Evolutionary conservation across 2,797 vertebrate species (phyloP).

Genomic region (Ceryle rudis): DNA sequence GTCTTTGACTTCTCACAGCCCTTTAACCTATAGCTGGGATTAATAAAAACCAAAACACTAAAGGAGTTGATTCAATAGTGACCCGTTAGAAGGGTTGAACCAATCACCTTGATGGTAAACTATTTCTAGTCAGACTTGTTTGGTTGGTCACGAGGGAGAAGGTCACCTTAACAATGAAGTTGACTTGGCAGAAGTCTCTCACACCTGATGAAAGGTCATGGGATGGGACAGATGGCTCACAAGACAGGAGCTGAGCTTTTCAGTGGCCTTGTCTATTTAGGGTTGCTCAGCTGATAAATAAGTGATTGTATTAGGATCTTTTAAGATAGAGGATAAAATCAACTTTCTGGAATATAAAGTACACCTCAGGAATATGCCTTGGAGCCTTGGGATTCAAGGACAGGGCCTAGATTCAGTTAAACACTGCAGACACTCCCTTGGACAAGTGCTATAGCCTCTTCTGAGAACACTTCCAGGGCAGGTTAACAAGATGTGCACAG

Average conservation of each 20-base stretch:
- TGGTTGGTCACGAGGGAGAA: not conserved
- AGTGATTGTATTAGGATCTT: not conserved
- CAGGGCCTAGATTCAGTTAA: not conserved
- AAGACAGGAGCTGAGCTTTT: not conserved
- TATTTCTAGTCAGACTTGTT: conserved; percentile 26
- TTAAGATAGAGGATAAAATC: not conserved
- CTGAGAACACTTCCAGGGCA: not conserved
- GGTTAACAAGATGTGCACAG: not conserved
- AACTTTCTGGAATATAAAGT: not conserved
- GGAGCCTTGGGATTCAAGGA: not conserved
- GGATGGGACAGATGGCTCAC: not conserved
- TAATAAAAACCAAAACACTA: not conserved
- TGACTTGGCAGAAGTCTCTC: conserved; percentile 1
- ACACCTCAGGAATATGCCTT: not conserved
- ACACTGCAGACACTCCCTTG: rapidly evolving
- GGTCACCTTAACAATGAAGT: conserved; percentile 37
- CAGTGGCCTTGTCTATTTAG: not conserved
- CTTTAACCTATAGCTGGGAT: not conserved
- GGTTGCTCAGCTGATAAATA: not conserved
- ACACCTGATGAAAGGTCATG: not conserved
- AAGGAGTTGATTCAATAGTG: not conserved
- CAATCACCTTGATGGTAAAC: not conserved
- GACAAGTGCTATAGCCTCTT: not conserved
- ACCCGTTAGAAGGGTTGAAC: not conserved
- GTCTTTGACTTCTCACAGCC: not conserved